These are phyloP conservation scores for Nomada ferruginata DNA, from an alignment of 2,888 invertebrate species.

Conservation along the genomic window DNA sequence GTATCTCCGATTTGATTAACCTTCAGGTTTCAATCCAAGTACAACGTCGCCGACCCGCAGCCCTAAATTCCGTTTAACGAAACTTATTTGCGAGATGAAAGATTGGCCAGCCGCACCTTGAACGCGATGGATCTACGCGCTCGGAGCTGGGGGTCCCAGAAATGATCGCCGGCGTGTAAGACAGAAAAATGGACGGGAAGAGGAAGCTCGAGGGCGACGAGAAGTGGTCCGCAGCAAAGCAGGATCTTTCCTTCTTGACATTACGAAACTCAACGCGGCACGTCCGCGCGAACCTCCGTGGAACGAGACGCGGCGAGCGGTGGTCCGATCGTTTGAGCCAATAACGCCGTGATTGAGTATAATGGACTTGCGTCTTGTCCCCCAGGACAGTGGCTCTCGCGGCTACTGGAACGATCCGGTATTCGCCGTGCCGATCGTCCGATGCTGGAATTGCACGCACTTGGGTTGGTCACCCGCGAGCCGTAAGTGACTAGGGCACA, in stretches of 20 bases:
- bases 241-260: slow-evolving; percentile 70
- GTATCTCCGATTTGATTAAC: too few species aligned
- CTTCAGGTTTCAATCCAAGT: too few species aligned
- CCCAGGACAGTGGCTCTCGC: slow-evolving; percentile 83
- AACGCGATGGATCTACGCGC: too few species aligned
- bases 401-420: slow-evolving; percentile 60
- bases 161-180: not conserved
- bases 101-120: too few species aligned
- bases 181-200: slow-evolving; percentile 12
- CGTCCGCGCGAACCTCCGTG: slow-evolving; percentile 72
- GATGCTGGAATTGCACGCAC: slow-evolving; percentile 49
- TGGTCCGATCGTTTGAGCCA: slow-evolving; percentile 84
- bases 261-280: slow-evolving; percentile 72
- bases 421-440: slow-evolving; percentile 56
- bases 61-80: too few species aligned
- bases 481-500: slow-evolving; percentile 83
- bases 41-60: too few species aligned
- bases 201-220: slow-evolving; percentile 36
- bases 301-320: slow-evolving; percentile 78
- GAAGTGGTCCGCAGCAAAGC: slow-evolving; percentile 52
- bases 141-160: too few species aligned
- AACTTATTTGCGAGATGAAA: too few species aligned
- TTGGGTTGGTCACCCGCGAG: slow-evolving; percentile 80
- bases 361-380: slow-evolving; percentile 85
- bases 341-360: slow-evolving; percentile 84